Evolutionary conservation across 2,888 invertebrate species (phyloP).

Genomic region (Xylota segnis): DNA sequence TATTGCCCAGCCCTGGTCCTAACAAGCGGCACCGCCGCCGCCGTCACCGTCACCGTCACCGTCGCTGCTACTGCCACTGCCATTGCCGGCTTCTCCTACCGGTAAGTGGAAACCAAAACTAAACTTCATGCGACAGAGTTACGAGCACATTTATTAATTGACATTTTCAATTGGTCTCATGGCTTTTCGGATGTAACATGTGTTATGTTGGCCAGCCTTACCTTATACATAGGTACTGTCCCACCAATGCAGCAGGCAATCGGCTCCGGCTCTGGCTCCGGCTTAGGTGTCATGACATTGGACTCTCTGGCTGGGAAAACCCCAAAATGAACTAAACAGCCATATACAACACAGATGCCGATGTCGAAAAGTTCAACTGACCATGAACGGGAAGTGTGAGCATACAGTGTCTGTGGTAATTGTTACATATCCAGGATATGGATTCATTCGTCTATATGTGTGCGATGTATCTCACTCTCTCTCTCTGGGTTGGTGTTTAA

Average conservation of each 20-base stretch:
- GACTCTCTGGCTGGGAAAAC: conserved; percentile 18
- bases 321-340: conserved; percentile 53
- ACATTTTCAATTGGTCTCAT: conserved; percentile 76
- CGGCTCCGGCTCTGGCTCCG: not conserved
- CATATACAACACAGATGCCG: conserved; percentile 32
- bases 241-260: not conserved
- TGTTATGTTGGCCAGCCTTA: conserved; percentile 35
- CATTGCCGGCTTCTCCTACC: conserved; percentile 2
- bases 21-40: conserved; percentile 41
- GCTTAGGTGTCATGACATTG: conserved; percentile 37
- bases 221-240: conserved; percentile 12
- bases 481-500: conserved; percentile 22
- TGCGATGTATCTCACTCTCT: not conserved
- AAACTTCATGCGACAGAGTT: conserved; percentile 49
- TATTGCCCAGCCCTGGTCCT: conserved; percentile 57
- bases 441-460: conserved; percentile 42
- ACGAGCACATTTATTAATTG: conserved; percentile 75
- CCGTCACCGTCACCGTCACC: not conserved
- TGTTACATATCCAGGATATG: conserved; percentile 62
- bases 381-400: conserved; percentile 28
- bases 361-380: conserved; percentile 50
- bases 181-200: conserved; percentile 68
- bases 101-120: conserved; percentile 52
- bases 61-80: not conserved
- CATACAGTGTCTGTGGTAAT: conserved; percentile 34